Base-by-base conservation (phyloP, 1,140 invertebrate species). In the Pachypsylla venusta region DNA sequence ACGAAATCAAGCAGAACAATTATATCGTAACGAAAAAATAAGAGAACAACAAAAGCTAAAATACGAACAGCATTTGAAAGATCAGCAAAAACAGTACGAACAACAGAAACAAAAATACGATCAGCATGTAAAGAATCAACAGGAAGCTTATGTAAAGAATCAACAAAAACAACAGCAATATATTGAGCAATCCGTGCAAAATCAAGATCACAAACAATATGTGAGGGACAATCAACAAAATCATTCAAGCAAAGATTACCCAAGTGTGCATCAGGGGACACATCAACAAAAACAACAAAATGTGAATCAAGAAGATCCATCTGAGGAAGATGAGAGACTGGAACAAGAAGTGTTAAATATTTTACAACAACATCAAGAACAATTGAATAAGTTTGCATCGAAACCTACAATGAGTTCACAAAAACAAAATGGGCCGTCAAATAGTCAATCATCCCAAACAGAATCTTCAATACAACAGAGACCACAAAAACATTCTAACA, bases 41-140 rank as follows among this genome's bases (percentile, higher is more conserved):
- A 24, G 42, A 48, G 39, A 53, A 54, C 16, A 55, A 54, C 40
- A 59, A 28, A 54, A 53, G 3, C 24, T 20, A 26, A 19, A 59
- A 53, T 27, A 59, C 22, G 25, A 59, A 26, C 16, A 55, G 53
- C 25, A 55, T 53, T 39, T 53, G 16, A 13, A 53, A 20, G 40
- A 48, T 20, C 42, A 53, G 4, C 25, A 57, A 30, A 26, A 57
- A 57, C 25, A 57, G 22, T 57, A n/a, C 20, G 56, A 57, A 57
- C 56, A 57, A 19, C 56, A 57, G 30, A 57, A 57, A 20, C 24
- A 27, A 27, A 1, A 59, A 26, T 26, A 59, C 27, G 42, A 54
- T 20, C 24, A 59, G 26, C 48, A 57, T 57, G 22, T 30, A 20
- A 39, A 57, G 25, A 20, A 35, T 16, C 26, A 57, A 20, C 2